Base-by-base conservation (phyloP, 1,140 invertebrate species). In the Papilio xuthus region DNA sequence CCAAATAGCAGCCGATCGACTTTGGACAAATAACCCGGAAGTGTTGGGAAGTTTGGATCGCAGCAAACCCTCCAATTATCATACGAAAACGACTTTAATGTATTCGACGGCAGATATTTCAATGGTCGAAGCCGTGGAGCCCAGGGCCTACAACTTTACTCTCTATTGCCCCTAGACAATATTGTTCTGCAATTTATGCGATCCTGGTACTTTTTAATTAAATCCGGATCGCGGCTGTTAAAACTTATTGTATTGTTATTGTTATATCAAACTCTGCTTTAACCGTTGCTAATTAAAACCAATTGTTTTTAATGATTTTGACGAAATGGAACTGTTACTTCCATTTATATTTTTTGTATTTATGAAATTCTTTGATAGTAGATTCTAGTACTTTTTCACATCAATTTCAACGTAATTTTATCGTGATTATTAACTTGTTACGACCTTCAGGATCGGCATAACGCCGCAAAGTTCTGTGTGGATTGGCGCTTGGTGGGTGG, bases 401-500 rank as follows among this genome's bases (percentile, higher is more conserved):
- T 50, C 50, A 53, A 53, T 53, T 53, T 53, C 50, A 8, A 47
- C 44, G 15, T 15, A 47, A 18, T 0, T 2, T 8, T 53, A 53
- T n/a, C 6, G 13, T 47, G 15, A 18, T n/a, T n/a, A n/a, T n/a
- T n/a, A 32, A 69, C 0, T 20, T 47, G 70, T 77, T 73, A 70
- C 41, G 67, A 81, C 89, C 23, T 71, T 81, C 89, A 97, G 96
- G 81, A 87, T 96, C 26, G 96, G 96, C n/a, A 90, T 97, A 74
- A 96, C 96, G 7, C 95, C 96, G 0, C 94, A 95, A 26, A 97
- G 96, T 88, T 97, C 96, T 28, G 95, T 96, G 0, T 98, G 97
- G 97, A 96, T 98, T 63, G 97, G 97, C 10, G 97, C 97, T 32
- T 98, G 97, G 97, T 98, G 97, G 97, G 94, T 98, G 42, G 97